Evolutionary conservation across 1,140 invertebrate species (phyloP).

Genomic region (Panulirus ornatus): DNA sequence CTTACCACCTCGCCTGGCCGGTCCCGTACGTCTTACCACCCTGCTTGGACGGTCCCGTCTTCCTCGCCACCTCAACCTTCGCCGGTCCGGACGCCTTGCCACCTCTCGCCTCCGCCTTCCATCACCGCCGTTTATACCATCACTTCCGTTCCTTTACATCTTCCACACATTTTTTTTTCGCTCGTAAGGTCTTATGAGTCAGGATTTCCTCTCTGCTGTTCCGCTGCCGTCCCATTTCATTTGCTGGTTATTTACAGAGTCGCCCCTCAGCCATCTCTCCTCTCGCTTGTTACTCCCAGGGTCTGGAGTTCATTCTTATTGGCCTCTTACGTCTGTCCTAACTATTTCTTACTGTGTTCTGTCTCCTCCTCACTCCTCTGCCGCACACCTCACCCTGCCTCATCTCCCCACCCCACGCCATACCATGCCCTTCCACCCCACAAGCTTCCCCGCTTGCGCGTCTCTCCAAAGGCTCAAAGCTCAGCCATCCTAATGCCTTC

Average conservation of each 20-base stretch:
- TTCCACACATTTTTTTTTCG: not conserved
- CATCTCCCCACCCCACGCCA: not conserved
- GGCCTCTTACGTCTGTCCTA: not conserved
- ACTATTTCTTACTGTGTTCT: not conserved
- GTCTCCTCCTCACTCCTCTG: conserved; percentile 8
- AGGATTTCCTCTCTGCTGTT: not conserved
- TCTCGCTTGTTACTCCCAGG: not conserved
- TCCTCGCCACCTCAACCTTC: not conserved
- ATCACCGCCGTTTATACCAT: not conserved
- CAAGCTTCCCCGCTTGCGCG: too few relatives aligned
- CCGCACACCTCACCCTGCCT: not conserved
- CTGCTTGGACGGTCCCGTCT: not conserved
- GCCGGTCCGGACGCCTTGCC: too few relatives aligned
- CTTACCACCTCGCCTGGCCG: not conserved
- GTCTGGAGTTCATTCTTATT: not conserved
- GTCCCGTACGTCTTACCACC: not conserved
- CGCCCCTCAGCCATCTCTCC: not conserved
- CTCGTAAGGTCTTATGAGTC: too few relatives aligned
- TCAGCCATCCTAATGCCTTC: too few relatives aligned
- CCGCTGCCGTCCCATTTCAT: not conserved
- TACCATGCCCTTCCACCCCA: not conserved
- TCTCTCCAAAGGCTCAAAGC: too few relatives aligned
- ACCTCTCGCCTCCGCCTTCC: not conserved
- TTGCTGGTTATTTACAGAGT: too few relatives aligned
- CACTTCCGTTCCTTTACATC: not conserved